Conservation (phyloP, 2,888 invertebrate species). For the Lucinisca nassula region DNA sequence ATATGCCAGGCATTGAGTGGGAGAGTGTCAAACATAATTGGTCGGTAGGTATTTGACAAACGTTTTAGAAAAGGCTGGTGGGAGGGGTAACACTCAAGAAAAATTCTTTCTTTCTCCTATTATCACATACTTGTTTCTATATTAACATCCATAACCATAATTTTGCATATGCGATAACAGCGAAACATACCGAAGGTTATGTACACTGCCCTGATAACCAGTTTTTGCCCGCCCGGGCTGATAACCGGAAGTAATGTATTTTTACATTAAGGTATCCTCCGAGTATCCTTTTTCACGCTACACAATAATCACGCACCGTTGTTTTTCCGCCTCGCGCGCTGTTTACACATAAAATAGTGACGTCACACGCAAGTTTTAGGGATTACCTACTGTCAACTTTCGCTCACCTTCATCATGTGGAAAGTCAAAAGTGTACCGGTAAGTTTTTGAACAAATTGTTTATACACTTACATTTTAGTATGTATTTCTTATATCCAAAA, state of each 20-base stretch:
- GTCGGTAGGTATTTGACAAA: not conserved
- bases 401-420: not conserved
- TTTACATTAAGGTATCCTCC: no score
- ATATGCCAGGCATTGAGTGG: not conserved
- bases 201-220: no score
- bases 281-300: conserved; percentile 1
- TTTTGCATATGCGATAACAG: no score
- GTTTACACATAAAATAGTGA: not conserved
- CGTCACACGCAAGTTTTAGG: not conserved
- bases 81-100: not conserved
- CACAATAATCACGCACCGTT: not conserved
- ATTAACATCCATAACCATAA: no score
- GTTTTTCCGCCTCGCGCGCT: not conserved
- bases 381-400: not conserved
- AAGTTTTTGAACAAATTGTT: not conserved
- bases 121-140: no score
- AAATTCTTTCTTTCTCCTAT: no score
- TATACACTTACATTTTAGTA: not conserved
- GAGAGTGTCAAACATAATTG: not conserved
- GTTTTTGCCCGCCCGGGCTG: no score
- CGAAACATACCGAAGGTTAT: no score
- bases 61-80: not conserved
- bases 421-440: not conserved
- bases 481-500: not conserved
- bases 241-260: no score